These are phyloP conservation scores for Peromyscus californicus DNA, from an alignment of 2,113 vertebrate species.

Conservation along the genomic window DNA sequence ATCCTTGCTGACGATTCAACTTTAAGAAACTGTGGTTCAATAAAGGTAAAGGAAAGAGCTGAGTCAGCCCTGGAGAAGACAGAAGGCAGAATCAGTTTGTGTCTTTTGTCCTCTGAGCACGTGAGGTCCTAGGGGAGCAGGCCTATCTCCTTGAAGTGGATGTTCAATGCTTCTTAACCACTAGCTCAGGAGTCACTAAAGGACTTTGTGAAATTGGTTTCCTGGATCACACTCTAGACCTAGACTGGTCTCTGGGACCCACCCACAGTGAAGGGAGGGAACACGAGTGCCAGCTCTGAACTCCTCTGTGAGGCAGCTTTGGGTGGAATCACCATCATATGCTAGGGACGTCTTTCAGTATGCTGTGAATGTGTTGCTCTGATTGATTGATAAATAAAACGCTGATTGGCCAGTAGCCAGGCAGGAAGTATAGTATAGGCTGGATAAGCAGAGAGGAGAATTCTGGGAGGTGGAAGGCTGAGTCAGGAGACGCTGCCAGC, in stretches of 20 bases:
- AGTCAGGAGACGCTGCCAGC: too few relatives aligned
- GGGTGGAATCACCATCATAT: not conserved
- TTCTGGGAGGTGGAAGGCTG: too few relatives aligned
- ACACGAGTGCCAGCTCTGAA: not conserved
- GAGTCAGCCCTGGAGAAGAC: not conserved
- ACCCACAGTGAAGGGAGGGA: not conserved
- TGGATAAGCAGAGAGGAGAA: too few relatives aligned
- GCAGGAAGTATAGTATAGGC: too few relatives aligned
- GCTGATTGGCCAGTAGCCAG: too few relatives aligned
- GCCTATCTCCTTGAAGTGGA: not conserved
- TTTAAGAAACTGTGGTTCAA: conserved; percentile 66
- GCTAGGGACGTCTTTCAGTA: too few relatives aligned
- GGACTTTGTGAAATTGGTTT: not conserved
- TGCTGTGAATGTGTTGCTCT: too few relatives aligned
- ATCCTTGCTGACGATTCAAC: conserved; percentile 71
- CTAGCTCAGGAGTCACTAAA: not conserved
- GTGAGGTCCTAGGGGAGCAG: not conserved
- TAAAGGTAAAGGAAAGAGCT: conserved; percentile 45
- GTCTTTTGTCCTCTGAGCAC: conserved; percentile 20
- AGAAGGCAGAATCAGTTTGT: not conserved
- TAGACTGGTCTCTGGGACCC: not conserved
- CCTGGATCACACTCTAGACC: not conserved
- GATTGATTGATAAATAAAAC: too few relatives aligned
- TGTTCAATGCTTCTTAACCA: not conserved
- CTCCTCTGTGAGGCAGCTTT: not conserved